Evolutionary conservation across 1,140 invertebrate genomes (phyloP).

Genomic region (Trichomalopsis sarcophagae): DNA sequence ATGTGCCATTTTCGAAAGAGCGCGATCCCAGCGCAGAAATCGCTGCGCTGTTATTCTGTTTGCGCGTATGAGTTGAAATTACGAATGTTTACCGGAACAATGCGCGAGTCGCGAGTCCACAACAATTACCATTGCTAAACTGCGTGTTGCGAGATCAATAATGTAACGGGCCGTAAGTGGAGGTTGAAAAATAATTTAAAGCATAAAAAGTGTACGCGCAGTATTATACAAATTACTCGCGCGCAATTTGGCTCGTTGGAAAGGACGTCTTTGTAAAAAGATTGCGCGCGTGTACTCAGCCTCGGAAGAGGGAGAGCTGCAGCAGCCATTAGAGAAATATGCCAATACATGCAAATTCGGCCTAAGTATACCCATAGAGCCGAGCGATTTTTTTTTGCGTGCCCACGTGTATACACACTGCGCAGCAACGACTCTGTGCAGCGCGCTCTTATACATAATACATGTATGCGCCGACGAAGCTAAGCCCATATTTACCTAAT

Average conservation of each 20-base stretch:
- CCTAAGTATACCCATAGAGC: slow-evolving; percentile 28
- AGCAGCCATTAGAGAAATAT: slow-evolving; percentile 23
- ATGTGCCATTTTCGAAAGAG: no score
- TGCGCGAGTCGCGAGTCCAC: background rate
- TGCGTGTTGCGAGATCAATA: background rate
- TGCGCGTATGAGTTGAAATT: background rate
- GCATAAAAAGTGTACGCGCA: background rate
- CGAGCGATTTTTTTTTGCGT: background rate
- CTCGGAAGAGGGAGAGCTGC: background rate
- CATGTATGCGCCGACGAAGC: slow-evolving; percentile 17
- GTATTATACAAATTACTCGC: background rate
- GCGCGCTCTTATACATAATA: slow-evolving; percentile 23
- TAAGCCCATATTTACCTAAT: slow-evolving; percentile 37
- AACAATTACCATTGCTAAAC: background rate
- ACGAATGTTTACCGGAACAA: background rate
- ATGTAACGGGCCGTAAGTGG: background rate
- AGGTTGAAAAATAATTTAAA: background rate
- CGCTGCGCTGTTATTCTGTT: background rate
- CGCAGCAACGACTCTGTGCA: background rate
- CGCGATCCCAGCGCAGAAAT: background rate
- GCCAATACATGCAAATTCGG: slow-evolving; percentile 33
- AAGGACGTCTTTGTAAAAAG: slow-evolving; percentile 10
- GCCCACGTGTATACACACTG: background rate
- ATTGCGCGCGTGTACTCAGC: background rate
- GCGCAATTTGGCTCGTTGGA: slow-evolving; percentile 3